Evolutionary conservation across 2,113 vertebrate species (phyloP).

Genomic region (Chaenogobius annularis): DNA sequence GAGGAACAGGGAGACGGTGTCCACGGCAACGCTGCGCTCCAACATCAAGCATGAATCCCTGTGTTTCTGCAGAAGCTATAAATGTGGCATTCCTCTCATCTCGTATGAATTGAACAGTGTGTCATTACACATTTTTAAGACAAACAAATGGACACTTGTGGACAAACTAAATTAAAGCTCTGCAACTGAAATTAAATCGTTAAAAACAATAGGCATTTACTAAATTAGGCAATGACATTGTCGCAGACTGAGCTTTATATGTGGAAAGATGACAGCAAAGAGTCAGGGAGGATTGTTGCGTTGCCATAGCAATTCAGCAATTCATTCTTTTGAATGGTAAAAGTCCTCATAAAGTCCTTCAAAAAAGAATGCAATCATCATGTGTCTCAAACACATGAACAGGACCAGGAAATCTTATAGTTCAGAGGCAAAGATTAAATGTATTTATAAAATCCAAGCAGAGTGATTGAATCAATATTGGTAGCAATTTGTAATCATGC

Average conservation of each 20-base stretch:
- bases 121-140: slow-evolving; percentile 1
- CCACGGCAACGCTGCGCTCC: slow-evolving; percentile 61
- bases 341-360: background rate
- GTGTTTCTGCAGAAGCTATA: slow-evolving; percentile 18
- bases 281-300: background rate
- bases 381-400: background rate
- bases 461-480: background rate
- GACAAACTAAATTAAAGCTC: background rate
- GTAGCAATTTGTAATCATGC: background rate
- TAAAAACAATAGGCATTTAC: background rate
- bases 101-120: background rate
- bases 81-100: background rate
- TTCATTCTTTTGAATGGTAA: background rate
- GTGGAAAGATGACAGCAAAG: background rate
- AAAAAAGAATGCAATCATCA: background rate
- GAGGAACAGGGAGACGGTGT: slow-evolving; percentile 62
- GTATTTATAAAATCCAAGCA: too few relatives aligned
- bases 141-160: slow-evolving; percentile 4
- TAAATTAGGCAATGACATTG: background rate
- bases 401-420: too few relatives aligned
- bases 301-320: background rate
- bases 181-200: background rate
- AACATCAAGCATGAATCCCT: slow-evolving; percentile 36
- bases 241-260: background rate
- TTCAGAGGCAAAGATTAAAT: background rate